Percentiles rank a stretch among this genome's conserved stretches.
phyloP scores from a whole-genome alignment of 2,797 vertebrate species.

The Lepidocolaptes lacrymiger region DNA sequence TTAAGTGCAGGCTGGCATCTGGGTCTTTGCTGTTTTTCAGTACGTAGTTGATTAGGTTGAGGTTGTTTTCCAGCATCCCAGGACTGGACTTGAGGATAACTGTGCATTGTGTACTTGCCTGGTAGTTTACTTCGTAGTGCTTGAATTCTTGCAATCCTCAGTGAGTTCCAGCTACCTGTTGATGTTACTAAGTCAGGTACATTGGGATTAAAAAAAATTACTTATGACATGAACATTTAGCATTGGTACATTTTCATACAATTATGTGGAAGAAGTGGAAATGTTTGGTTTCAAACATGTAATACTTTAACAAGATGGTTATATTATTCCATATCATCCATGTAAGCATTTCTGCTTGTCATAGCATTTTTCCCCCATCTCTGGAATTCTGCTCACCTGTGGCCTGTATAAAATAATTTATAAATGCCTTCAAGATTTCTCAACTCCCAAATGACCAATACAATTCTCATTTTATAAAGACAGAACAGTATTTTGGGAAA shows the following conservation, averaged over 20 bases:
- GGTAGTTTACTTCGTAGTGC: background rate
- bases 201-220: slow-evolving; percentile 5
- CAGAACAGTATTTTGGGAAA: background rate
- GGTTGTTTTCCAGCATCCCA: background rate
- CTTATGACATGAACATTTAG: fast-evolving
- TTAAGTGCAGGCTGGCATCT: background rate
- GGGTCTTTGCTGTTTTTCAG: background rate
- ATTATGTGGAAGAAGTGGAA: background rate
- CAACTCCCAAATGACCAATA: background rate
- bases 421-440: background rate
- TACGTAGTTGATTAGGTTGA: background rate
- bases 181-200: background rate
- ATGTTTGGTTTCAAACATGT: background rate
- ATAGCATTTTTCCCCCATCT: background rate
- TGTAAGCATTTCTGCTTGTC: background rate
- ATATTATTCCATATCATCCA: background rate
- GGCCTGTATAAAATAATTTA: background rate
- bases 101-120: background rate
- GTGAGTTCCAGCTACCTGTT: background rate
- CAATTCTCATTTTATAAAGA: background rate
- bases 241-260: background rate
- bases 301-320: background rate
- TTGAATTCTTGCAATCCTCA: background rate
- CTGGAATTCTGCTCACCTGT: background rate
- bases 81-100: background rate